phyloP scores from a whole-genome alignment of 1,140 invertebrate genomes.

The Dolichoris vasculosae region DNA sequence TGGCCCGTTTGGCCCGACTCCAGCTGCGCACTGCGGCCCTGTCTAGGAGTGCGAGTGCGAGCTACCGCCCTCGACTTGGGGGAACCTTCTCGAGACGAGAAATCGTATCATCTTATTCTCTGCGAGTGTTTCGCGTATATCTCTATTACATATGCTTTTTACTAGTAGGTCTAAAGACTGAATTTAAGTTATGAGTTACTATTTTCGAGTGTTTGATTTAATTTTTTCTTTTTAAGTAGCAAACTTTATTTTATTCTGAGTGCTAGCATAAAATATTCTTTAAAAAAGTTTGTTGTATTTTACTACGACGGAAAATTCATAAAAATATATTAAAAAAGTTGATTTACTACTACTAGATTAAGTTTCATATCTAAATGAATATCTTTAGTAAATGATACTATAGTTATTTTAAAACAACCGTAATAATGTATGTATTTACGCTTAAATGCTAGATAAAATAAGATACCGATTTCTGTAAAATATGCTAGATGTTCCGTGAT shows the following conservation, averaged over 20 bases:
- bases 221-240: neutral
- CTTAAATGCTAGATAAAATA: too few species aligned
- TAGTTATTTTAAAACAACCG: too few species aligned
- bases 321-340: too few species aligned
- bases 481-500: too few species aligned
- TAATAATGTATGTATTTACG: too few species aligned
- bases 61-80: neutral
- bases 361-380: too few species aligned
- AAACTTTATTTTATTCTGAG: neutral
- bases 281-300: neutral
- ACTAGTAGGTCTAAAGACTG: neutral
- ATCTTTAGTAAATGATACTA: too few species aligned
- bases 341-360: too few species aligned
- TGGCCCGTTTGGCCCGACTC: slow-evolving; percentile 65
- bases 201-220: neutral
- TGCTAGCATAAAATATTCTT: neutral
- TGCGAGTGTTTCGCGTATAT: neutral
- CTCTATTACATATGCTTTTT: neutral
- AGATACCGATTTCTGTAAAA: too few species aligned
- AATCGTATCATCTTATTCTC: slow-evolving; percentile 16
- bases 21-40: slow-evolving; percentile 66
- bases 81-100: slow-evolving; percentile 14
- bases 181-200: neutral
- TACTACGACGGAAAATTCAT: too few species aligned
- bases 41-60: slow-evolving; percentile 25